Percentiles rank a stretch among this genome's conserved stretches.
Evolutionary conservation across 1,140 invertebrate genomes (phyloP).

Genomic region (Portunus trituberculatus): DNA sequence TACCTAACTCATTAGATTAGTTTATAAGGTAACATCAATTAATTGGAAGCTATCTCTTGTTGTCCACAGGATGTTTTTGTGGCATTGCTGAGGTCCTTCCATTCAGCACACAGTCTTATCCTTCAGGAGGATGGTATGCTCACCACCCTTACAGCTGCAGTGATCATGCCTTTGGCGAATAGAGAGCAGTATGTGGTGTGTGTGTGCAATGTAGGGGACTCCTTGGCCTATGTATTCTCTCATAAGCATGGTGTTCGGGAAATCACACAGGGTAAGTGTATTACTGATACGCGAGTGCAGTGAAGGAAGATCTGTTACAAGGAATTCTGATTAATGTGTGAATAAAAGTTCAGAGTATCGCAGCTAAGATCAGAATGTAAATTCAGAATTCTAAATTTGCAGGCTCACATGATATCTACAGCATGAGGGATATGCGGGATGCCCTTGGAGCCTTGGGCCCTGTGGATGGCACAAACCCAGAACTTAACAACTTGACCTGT

Average conservation of each 20-base stretch:
- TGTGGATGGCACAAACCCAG: conserved; percentile 93
- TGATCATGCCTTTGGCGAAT: conserved; percentile 85
- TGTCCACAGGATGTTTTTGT: conserved; percentile 88
- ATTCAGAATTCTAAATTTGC: conserved; percentile 65
- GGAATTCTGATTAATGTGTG: not conserved
- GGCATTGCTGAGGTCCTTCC: conserved; percentile 89
- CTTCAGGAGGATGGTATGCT: conserved; percentile 92
- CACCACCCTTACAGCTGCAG: conserved; percentile 91
- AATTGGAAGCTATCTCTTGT: conserved; percentile 49
- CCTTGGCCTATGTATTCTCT: conserved; percentile 93
- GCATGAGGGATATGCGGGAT: conserved; percentile 95
- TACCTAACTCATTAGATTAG: not conserved
- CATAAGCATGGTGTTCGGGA: conserved; percentile 87
- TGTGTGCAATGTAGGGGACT: conserved; percentile 95
- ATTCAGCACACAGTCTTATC: conserved; percentile 93
- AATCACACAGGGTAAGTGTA: conserved; percentile 85
- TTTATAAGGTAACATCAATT: conserved; percentile 18
- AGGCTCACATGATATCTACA: conserved; percentile 94
- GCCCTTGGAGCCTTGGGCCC: conserved; percentile 94
- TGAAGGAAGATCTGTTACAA: not conserved
- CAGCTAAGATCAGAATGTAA: not conserved
- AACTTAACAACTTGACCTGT: conserved; percentile 94
- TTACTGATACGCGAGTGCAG: not conserved
- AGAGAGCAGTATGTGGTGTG: conserved; percentile 87
- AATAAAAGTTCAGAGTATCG: not conserved